Evolutionary conservation across 35 echinoderm and acorn worm genomes (phyloP), one percentile per base, ranked within the genome.

Genomic region (Nesometra sesokonis): DNA sequence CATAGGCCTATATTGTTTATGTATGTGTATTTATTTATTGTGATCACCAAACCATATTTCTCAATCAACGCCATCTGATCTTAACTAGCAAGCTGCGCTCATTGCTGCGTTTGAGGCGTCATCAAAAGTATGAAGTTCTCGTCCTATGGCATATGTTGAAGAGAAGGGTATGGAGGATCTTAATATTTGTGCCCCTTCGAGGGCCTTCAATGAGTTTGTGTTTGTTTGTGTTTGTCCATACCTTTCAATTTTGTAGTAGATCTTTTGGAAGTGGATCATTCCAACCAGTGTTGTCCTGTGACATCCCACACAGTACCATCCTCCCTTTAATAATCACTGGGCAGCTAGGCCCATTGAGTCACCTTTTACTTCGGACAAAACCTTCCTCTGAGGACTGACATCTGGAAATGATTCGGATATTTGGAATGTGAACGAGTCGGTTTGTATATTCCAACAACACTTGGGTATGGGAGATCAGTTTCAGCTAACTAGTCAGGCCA

Each of bases 301-400:
- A 34, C 82, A 77, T 85, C 29, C 78, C 88, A 9, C 88, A 32
- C 3, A 90, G 88, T 15, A 90, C 8, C 82, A 85, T 84, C 34
- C 78, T 90, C 11, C 88, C 88, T 46, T 85, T 85, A 32, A 90
- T 90, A 8, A 85, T 34, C 33, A 90, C 88, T 77, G 88, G 13
- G 82, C 52, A 30, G 77, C 82, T 31, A 90, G 57, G 13, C 88
- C 88, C 19, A 90, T 90, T 0, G 76, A 76, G 38, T 90, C 88
- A n/a, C 82, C 82, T 27, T 85, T 90, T 38, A 85, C 67, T 43
- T 79, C 83, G 27, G 88, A 85, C 23, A 90, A 35, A 15, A 90
- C 82, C 67, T 7, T 80, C 76, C 82, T 78, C 40, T 80, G 78
- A 30, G 82, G 78, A 57, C 39, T 35, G 23, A 35, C 37, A 31